Conservation (phyloP, 2,113 vertebrate genomes). For the Hymenochirus boettgeri region DNA sequence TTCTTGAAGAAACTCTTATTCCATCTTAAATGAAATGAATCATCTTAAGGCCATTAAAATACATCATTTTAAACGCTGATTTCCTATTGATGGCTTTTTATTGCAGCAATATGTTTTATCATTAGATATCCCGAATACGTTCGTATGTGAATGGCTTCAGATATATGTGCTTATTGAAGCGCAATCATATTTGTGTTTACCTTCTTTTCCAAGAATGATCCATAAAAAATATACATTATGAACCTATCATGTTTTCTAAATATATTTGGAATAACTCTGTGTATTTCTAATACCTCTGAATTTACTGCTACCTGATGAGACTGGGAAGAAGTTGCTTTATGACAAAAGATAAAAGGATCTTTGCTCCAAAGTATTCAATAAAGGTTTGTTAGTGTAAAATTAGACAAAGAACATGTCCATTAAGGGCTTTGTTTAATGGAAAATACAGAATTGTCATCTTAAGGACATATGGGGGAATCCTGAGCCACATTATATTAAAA, state of each 20-base stretch:
- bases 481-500: too few relatives aligned
- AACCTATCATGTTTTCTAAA: background rate
- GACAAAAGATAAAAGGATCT: too few relatives aligned
- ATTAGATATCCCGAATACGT: background rate
- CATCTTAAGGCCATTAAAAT: background rate
- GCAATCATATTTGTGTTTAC: background rate
- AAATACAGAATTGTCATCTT: too few relatives aligned
- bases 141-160: background rate
- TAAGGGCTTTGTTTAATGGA: too few relatives aligned
- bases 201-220: background rate
- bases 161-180: slow-evolving; percentile 3
- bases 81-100: slow-evolving; percentile 1
- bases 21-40: background rate
- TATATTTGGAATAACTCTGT: too few relatives aligned
- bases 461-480: too few relatives aligned
- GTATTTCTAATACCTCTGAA: too few relatives aligned
- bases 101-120: slow-evolving; percentile 1
- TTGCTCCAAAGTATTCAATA: too few relatives aligned
- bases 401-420: too few relatives aligned
- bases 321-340: too few relatives aligned
- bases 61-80: background rate
- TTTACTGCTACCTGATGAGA: too few relatives aligned
- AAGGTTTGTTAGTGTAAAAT: too few relatives aligned
- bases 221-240: background rate
- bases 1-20: background rate